A percentile compares a stretch with the other conserved stretches of the same genome.
These are phyloP conservation scores for Brachyalestes nurse DNA, from an alignment of 2,797 vertebrate genomes.

Conservation along the genomic window DNA sequence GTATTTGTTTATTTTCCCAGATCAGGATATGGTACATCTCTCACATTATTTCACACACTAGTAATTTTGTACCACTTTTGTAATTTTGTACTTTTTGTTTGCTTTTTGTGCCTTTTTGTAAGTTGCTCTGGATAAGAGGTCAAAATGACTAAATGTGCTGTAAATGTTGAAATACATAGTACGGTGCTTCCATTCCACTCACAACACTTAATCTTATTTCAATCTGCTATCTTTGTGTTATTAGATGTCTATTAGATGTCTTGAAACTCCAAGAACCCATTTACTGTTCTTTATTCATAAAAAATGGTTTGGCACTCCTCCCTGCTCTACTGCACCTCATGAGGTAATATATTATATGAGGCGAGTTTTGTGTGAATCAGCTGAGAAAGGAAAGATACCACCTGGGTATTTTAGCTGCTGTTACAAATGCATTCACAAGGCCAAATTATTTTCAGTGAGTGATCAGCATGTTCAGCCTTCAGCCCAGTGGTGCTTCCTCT, in stretches of 20 bases:
- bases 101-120: too few species aligned
- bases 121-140: too few species aligned
- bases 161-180: background rate
- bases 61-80: too few species aligned
- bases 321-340: background rate
- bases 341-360: conserved; percentile 18
- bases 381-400: background rate
- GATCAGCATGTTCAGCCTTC: conserved; percentile 9
- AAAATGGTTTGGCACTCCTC: background rate
- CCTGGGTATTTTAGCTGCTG: conserved; percentile 4
- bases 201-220: background rate
- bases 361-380: background rate
- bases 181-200: background rate
- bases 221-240: background rate
- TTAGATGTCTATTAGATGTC: background rate
- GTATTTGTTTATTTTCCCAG: too few species aligned
- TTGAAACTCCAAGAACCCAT: conserved; percentile 1
- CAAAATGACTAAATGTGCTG: too few species aligned
- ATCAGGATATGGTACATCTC: too few species aligned
- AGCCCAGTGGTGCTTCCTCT: conserved; percentile 5
- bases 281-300: conserved; percentile 2
- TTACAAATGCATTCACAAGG: background rate
- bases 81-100: too few species aligned
- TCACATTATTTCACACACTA: too few species aligned
- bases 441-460: conserved; percentile 20